A percentile compares a stretch with the other conserved stretches of the same genome.
These are phyloP conservation scores for Cyanistes caeruleus DNA, from an alignment of 2,113 vertebrate genomes.

Conservation along the genomic window DNA sequence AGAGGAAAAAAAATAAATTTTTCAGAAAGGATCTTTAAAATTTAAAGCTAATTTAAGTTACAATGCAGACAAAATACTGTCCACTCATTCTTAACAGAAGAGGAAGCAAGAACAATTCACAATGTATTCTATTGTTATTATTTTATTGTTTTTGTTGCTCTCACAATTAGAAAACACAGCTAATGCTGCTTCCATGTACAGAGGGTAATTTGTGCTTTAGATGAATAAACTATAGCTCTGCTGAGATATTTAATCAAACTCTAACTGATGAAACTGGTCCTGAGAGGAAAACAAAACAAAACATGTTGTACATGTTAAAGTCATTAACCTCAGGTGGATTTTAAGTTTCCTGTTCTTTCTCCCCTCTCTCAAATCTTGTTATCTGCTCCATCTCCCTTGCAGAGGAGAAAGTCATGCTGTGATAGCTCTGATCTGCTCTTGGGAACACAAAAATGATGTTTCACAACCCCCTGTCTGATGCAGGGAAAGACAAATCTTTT, in stretches of 20 bases:
- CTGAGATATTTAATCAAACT: constrained; percentile 56
- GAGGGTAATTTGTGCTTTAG: not conserved
- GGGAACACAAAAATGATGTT: not conserved
- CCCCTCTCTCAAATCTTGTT: not conserved
- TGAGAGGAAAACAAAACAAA: constrained; percentile 41
- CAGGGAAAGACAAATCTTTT: not conserved
- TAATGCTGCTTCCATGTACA: not conserved
- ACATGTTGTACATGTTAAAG: constrained; percentile 38
- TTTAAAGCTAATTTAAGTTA: not conserved
- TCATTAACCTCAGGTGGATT: constrained; percentile 59
- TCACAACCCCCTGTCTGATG: accelerated
- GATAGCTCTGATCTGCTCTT: not conserved
- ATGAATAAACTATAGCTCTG: constrained; percentile 34
- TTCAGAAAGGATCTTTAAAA: not conserved
- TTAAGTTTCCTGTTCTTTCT: constrained; percentile 38
- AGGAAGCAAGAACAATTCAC: not conserved
- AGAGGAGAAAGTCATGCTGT: not conserved
- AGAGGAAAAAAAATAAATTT: not conserved
- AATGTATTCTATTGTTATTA: not conserved
- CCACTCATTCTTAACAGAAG: not conserved
- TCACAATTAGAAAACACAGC: constrained; percentile 23
- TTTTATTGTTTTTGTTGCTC: constrained; percentile 9
- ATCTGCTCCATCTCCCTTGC: not conserved
- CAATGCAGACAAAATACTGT: not conserved
- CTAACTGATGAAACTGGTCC: constrained; percentile 40